A percentile compares a stretch with the other conserved stretches of the same genome.
Conservation (phyloP, 2,797 vertebrate genomes). For the Morelia viridis region DNA sequence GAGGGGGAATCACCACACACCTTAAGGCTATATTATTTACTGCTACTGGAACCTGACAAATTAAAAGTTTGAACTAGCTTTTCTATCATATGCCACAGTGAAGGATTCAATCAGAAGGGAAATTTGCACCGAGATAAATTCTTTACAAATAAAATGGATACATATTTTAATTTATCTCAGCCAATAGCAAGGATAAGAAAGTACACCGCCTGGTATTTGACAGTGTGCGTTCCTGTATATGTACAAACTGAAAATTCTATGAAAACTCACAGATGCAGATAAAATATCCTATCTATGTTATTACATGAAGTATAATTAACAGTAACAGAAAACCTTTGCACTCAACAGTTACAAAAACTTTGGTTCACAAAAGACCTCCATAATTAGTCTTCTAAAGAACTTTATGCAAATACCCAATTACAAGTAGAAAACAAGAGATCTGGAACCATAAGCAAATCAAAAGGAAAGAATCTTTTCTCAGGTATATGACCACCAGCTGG, state of each 20-base stretch:
- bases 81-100: neutral
- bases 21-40: neutral
- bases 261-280: neutral
- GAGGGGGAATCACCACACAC: neutral
- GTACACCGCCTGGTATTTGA: neutral
- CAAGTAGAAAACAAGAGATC: conserved; percentile 3
- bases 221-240: neutral
- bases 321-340: neutral
- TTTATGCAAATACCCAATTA: neutral
- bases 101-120: neutral
- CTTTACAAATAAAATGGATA: neutral
- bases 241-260: neutral
- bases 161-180: neutral
- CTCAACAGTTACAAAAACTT: neutral
- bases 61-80: neutral
- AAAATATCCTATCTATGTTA: neutral
- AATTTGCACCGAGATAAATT: neutral
- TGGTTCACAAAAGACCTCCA: neutral
- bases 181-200: neutral
- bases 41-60: neutral
- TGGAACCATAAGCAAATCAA: conserved; percentile 10
- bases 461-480: conserved; percentile 12
- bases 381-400: neutral
- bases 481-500: neutral
- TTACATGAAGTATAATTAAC: neutral